A percentile compares a stretch with the other conserved stretches of the same genome.
These are phyloP conservation scores for Avahi laniger DNA, from an alignment of 2,797 vertebrate genomes.

Conservation along the genomic window DNA sequence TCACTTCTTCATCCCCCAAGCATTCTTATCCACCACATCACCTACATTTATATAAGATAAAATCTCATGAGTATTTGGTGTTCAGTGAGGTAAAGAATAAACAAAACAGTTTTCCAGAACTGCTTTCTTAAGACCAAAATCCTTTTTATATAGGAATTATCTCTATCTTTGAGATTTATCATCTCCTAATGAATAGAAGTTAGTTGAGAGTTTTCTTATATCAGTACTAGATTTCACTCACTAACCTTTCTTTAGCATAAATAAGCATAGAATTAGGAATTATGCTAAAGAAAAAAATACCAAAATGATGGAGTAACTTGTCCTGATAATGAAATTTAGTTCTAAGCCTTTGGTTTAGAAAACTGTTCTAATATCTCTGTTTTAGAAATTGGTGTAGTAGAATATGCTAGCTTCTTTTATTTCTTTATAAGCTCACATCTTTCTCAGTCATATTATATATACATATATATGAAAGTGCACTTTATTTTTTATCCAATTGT, in stretches of 20 bases:
- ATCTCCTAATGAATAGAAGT: background rate
- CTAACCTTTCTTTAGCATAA: background rate
- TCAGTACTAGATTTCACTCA: background rate
- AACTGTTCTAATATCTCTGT: slow-evolving; percentile 40
- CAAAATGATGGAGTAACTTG: background rate
- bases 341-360: background rate
- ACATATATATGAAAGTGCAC: slow-evolving; percentile 58
- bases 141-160: background rate
- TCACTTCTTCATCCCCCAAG: background rate
- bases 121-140: background rate
- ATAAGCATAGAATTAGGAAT: slow-evolving; percentile 23
- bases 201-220: slow-evolving; percentile 38
- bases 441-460: slow-evolving; percentile 55
- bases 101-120: background rate
- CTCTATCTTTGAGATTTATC: slow-evolving; percentile 3
- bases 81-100: background rate
- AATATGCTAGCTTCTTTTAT: slow-evolving; percentile 56
- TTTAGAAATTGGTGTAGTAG: slow-evolving; percentile 68
- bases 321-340: slow-evolving; percentile 36
- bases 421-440: slow-evolving; percentile 72
- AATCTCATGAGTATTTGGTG: background rate
- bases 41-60: background rate
- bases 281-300: background rate
- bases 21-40: background rate
- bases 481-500: slow-evolving; percentile 82